Evolutionary conservation across 2,888 invertebrate genomes (phyloP).

Genomic region (Drosophila neoperkinsi): DNA sequence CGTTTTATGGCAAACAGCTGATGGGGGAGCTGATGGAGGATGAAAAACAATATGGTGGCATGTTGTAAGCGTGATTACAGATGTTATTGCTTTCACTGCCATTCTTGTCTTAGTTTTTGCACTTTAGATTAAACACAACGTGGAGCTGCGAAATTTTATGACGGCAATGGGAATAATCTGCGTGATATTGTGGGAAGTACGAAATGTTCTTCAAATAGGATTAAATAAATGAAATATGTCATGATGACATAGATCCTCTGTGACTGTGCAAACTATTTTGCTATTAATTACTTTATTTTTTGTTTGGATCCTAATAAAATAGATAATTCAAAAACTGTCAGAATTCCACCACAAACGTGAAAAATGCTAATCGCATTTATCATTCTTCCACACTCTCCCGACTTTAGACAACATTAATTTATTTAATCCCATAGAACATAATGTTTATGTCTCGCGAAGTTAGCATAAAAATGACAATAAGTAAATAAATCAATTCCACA

Average conservation of each 20-base stretch:
- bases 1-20: slow-evolving; percentile 42
- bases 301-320: background rate
- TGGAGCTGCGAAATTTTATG: slow-evolving; percentile 37
- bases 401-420: slow-evolving; percentile 40
- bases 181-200: slow-evolving; percentile 11
- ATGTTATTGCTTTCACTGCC: slow-evolving; percentile 51
- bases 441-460: slow-evolving; percentile 30
- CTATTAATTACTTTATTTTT: background rate
- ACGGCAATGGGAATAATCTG: slow-evolving; percentile 11
- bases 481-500: slow-evolving; percentile 56
- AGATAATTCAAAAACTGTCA: slow-evolving; percentile 13
- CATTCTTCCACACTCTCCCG: slow-evolving; percentile 10
- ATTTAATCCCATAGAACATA: slow-evolving; percentile 38
- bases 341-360: slow-evolving; percentile 25
- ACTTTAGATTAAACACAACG: slow-evolving; percentile 51
- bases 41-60: slow-evolving; percentile 48
- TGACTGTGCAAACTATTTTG: background rate
- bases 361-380: slow-evolving; percentile 20
- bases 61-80: slow-evolving; percentile 60
- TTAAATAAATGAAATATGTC: background rate
- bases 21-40: background rate
- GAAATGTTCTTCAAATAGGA: background rate
- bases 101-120: slow-evolving; percentile 22
- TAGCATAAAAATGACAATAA: slow-evolving; percentile 31
- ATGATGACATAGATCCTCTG: background rate